Percentiles rank a stretch among this genome's conserved stretches.
phyloP scores from a whole-genome alignment of 2,888 invertebrate species.

The Lapara coniferarum region DNA sequence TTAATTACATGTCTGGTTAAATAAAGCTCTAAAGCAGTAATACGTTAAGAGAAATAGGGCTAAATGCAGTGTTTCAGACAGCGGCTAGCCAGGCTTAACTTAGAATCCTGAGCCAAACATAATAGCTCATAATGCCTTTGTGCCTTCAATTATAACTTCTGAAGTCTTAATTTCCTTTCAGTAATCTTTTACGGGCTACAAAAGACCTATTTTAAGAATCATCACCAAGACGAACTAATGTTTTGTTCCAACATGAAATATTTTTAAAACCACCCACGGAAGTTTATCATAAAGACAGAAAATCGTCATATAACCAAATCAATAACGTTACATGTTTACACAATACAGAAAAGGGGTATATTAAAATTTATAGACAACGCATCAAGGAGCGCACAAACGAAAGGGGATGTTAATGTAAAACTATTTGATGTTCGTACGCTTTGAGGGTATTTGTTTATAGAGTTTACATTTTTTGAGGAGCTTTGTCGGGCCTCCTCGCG shows the following conservation, averaged over 20 bases:
- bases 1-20: not conserved
- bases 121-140: too few relatives aligned
- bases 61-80: too few relatives aligned
- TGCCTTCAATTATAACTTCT: too few relatives aligned
- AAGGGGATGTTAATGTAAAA: constrained; percentile 67
- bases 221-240: not conserved
- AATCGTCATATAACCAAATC: not conserved
- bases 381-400: constrained; percentile 51
- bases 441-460: constrained; percentile 60
- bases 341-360: constrained; percentile 55
- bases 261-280: not conserved
- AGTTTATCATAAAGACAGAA: not conserved
- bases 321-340: constrained; percentile 36
- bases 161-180: too few relatives aligned
- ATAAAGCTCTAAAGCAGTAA: too few relatives aligned
- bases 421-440: constrained; percentile 72
- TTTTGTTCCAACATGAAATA: not conserved
- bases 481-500: constrained; percentile 37
- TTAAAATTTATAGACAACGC: constrained; percentile 65
- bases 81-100: too few relatives aligned
- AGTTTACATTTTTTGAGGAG: constrained; percentile 55
- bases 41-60: too few relatives aligned
- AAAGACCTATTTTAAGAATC: too few relatives aligned
- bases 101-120: too few relatives aligned
- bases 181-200: too few relatives aligned